Base-by-base conservation (phyloP, 2,888 invertebrate genomes). In the Drosophila siamana region DNA sequence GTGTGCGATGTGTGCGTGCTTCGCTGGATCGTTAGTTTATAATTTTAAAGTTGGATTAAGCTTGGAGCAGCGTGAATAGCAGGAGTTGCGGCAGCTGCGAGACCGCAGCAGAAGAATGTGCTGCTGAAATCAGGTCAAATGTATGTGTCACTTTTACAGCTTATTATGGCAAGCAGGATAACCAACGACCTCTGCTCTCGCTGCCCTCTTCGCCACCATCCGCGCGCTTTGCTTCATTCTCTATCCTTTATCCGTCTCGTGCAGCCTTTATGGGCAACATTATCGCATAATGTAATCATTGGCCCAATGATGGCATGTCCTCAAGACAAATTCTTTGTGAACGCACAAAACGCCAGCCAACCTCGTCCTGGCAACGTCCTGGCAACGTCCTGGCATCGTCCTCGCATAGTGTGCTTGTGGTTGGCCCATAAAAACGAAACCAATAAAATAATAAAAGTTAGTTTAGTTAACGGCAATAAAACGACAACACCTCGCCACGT, bases 201-300 rank as follows among this genome's bases (percentile, higher is more conserved):
- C 19, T 2, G 15, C 33, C 36, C 4, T 9, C 46, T 16, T 36
- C 52, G 22, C 30, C 41, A 13, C 26, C 7, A 28, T 52, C 4
- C 38, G 6, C 22, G 26, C 30, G 33, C 47, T 60, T 55, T 51
- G 51, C 43, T 65, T 76, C 41, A 55, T 78, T 68, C 48, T 65
- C 52, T 56, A 43, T 78, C 69, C 48, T 65, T 55, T 56, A 43
- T 66, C 55, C 74, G 15, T 30, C 24, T 59, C 48, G 86, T 69
- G 80, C 83, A 74, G 80, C 76, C 76, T 80, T 85, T 85, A 86
- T 75, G 86, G 71, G 74, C 83, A 75, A 82, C 89, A 86, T 86
- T 86, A 89, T 86, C 85, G 89, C 89, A 86, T 86, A 88, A 89
- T 86, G 89, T 86, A 86, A 89, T 86, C 85, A 88, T 86, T 89